Percentiles rank a stretch among this genome's conserved stretches.
These are phyloP conservation scores for Hemithea aestivaria DNA, from an alignment of 2,888 invertebrate species.

Conservation along the genomic window DNA sequence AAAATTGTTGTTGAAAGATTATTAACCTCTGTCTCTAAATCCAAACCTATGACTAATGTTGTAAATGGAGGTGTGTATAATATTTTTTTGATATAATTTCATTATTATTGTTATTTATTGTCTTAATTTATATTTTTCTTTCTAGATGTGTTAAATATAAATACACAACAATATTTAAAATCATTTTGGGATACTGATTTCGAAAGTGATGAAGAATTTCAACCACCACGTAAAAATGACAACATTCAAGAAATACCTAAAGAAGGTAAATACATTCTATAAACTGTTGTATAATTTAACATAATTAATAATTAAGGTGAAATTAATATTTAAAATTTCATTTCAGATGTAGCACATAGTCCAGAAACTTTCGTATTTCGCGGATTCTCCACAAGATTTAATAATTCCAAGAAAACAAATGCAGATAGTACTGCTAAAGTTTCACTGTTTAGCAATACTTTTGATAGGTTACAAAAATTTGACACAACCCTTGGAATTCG, in stretches of 20 bases:
- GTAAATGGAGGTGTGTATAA: no score
- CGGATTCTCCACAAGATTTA: constrained; percentile 8
- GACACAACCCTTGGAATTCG: constrained; percentile 27
- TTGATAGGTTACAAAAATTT: constrained; percentile 26
- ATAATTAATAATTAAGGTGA: no score
- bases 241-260: constrained; percentile 25
- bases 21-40: no score
- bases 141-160: constrained; percentile 28
- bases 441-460: constrained; percentile 19
- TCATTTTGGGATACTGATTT: constrained; percentile 62
- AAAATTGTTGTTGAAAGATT: no score
- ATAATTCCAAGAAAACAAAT: constrained; percentile 16
- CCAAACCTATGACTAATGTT: no score
- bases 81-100: no score
- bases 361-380: constrained; percentile 4
- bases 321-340: not conserved
- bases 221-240: constrained; percentile 21
- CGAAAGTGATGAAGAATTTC: constrained; percentile 55
- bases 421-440: constrained; percentile 9
- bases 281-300: no score
- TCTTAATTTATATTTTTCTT: constrained; percentile 15
- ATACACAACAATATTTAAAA: constrained; percentile 35
- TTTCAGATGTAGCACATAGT: constrained; percentile 11
- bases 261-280: constrained; percentile 19
- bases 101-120: no score